Evolutionary conservation across 2,888 invertebrate species (phyloP), one percentile per base, ranked within the genome.

Genomic region (Enchytraeus crypticus): DNA sequence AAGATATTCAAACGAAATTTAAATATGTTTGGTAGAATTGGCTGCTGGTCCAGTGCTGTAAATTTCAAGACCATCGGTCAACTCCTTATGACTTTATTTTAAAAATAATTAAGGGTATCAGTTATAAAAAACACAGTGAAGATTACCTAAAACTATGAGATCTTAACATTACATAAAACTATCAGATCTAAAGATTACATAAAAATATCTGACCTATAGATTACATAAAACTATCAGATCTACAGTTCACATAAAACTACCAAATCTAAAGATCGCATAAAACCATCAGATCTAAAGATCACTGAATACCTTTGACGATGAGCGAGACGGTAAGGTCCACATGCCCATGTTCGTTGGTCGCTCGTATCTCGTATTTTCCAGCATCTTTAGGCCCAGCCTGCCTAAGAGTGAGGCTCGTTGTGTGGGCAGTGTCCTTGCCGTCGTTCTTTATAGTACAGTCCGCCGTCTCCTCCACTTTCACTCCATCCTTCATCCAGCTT

Each of bases 331-430:
- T 72, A 27, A 72, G 71, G 30, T 69, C 73, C 14, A 65, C 63
- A 47, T 75, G 74, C 29, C 79, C 79, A 32, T 71, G 63, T 26
- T 74, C 73, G 64, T 78, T 79, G 33, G 66, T 65, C 18, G 73
- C 74, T 4, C 70, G 67, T 29, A 78, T 68, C 47, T 72, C 71
- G 69, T 74, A 78, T 56, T 72, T 76, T 11, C 78, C 79, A 57
- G 74, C 72, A 66, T 77, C 75, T 27, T 70, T 67, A 29, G 46
- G 26, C 29, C 26, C 67, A 56, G 72, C 71, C 30, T 73, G 66
- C 5, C 70, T 86, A 68, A 93, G 85, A 29, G 85, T 85, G 57
- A 96, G 78, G 0, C 85, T 86, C 69, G 86, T 84, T 72, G 83
- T 66, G 63, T 84, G 71, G 2, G 65, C 66, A 55, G 71, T 61